phyloP scores from a whole-genome alignment of 2,113 vertebrate genomes.

The Chionis minor region DNA sequence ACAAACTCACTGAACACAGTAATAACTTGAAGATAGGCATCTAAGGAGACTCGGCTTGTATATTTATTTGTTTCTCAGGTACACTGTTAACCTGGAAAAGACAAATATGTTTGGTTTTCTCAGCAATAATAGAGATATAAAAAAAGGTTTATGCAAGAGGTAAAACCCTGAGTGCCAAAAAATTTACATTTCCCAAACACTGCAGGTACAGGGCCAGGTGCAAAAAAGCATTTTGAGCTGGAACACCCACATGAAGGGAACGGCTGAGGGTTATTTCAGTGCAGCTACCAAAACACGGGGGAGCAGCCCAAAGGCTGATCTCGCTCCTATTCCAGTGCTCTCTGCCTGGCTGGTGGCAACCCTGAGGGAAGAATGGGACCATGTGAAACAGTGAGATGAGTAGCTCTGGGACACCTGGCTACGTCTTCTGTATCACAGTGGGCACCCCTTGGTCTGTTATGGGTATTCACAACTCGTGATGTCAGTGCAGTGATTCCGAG shows the following conservation, averaged over 20 bases:
- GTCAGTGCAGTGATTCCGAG: not conserved
- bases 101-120: constrained; percentile 29
- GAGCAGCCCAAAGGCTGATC: not conserved
- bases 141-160: not conserved
- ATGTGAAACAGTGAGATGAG: not conserved
- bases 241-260: not conserved
- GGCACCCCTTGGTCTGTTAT: not conserved
- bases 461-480: not conserved
- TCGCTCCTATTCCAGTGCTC: accelerated
- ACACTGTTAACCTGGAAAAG: not conserved
- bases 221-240: not conserved
- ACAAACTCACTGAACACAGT: constrained; percentile 19
- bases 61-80: constrained; percentile 28
- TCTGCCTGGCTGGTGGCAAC: not conserved
- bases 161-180: not conserved
- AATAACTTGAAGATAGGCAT: constrained; percentile 29
- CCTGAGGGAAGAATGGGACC: not conserved
- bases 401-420: not conserved
- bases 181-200: not conserved
- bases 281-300: not conserved
- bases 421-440: no score
- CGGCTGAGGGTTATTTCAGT: not conserved
- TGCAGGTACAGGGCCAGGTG: not conserved
- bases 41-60: not conserved
- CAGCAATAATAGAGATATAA: not conserved